A percentile compares a stretch with the other conserved stretches of the same genome.
phyloP scores from a whole-genome alignment of 2,113 vertebrate species.

The Cryptotis parvus region DNA sequence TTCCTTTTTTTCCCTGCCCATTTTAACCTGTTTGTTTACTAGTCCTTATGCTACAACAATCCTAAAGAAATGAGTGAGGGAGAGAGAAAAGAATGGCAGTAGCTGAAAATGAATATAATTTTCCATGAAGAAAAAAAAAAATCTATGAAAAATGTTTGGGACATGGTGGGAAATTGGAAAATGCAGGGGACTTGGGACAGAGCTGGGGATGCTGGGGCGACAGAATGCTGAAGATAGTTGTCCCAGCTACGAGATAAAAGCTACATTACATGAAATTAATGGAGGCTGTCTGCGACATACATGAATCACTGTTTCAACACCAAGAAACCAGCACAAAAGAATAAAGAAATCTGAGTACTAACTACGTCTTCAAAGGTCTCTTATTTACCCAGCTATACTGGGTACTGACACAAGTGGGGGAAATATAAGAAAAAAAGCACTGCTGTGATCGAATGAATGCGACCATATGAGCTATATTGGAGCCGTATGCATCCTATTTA shows the following conservation, averaged over 20 bases:
- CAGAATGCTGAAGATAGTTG: slow-evolving; percentile 90
- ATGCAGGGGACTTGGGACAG: slow-evolving; percentile 74
- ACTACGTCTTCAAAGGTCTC: slow-evolving; percentile 96
- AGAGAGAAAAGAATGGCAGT: slow-evolving; percentile 60
- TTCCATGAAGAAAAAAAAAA: slow-evolving; percentile 78
- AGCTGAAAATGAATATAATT: slow-evolving; percentile 77
- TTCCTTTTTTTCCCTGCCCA: slow-evolving; percentile 71
- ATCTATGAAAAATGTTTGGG: slow-evolving; percentile 34
- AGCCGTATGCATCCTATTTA: slow-evolving; percentile 94
- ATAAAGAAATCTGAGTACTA: slow-evolving; percentile 94
- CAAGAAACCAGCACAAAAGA: slow-evolving; percentile 94
- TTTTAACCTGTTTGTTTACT: slow-evolving; percentile 82
- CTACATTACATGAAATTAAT: slow-evolving; percentile 99
- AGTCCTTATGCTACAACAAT: slow-evolving; percentile 12
- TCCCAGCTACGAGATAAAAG: slow-evolving; percentile 97
- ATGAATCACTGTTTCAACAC: slow-evolving; percentile 98
- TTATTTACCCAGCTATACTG: slow-evolving; percentile 93
- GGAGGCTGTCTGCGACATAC: slow-evolving; percentile 95
- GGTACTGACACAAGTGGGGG: slow-evolving; percentile 90
- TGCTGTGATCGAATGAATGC: slow-evolving; percentile 93
- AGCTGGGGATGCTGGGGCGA: slow-evolving; percentile 83
- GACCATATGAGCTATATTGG: slow-evolving; percentile 94
- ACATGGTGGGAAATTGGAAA: slow-evolving; percentile 7
- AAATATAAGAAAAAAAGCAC: slow-evolving; percentile 89
- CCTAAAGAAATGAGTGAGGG: too few species aligned